Conservation (phyloP, 2,888 invertebrate genomes). For the Mythimna pallens region DNA sequence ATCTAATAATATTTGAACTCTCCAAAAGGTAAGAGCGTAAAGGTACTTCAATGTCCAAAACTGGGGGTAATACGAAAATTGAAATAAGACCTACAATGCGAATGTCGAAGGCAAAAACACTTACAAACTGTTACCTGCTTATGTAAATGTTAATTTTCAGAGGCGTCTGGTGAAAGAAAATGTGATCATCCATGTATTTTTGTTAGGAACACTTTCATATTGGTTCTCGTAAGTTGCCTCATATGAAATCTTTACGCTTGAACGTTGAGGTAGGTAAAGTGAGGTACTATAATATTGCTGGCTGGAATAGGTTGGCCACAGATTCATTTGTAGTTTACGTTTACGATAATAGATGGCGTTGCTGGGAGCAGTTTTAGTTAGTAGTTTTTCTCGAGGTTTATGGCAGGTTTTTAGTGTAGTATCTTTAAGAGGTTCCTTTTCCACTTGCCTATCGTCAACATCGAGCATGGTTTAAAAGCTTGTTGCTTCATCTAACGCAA, state of each 20-base stretch:
- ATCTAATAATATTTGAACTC: conserved; percentile 27
- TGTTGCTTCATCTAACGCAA: too few species aligned
- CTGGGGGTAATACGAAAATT: conserved; percentile 23
- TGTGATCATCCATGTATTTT: conserved; percentile 29
- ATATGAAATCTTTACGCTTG: conserved; percentile 5
- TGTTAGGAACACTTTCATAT: conserved; percentile 26
- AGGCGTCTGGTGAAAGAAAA: conserved; percentile 26
- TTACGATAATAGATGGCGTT: conserved; percentile 36
- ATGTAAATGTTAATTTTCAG: conserved; percentile 61
- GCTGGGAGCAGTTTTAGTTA: not conserved
- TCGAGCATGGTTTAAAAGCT: too few species aligned
- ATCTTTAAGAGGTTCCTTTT: not conserved
- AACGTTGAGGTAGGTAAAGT: not conserved
- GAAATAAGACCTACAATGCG: conserved; percentile 53
- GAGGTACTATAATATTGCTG: not conserved
- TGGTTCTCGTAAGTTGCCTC: conserved; percentile 15
- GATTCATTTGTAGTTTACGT: not conserved
- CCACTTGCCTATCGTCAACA: too few species aligned
- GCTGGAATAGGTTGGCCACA: not conserved
- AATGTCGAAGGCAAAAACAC: conserved; percentile 55
- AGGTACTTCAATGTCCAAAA: conserved; percentile 35
- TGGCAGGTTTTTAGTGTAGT: not conserved
- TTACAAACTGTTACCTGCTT: conserved; percentile 53
- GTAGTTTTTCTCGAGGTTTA: not conserved
- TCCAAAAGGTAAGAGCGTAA: conserved; percentile 15